A percentile compares a stretch with the other conserved stretches of the same genome.
Evolutionary conservation across 2,797 vertebrate species (phyloP).

Genomic region (Sebastolobus altivelis): DNA sequence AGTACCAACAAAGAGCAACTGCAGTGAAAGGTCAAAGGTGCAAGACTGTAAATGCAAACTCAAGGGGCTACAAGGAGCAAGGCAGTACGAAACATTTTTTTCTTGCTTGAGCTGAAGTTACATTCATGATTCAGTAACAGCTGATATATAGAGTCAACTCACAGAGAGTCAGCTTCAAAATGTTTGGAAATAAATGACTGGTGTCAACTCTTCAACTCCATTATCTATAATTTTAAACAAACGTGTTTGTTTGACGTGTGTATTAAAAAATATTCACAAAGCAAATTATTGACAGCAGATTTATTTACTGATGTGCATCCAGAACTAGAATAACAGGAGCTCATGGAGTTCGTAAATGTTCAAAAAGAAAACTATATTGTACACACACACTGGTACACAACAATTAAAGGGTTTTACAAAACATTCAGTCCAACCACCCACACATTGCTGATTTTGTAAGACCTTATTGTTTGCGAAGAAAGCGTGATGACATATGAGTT

Average conservation of each 20-base stretch:
- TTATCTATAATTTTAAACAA: background rate
- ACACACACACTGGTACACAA: background rate
- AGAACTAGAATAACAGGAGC: background rate
- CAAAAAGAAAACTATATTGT: background rate
- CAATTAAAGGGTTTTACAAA: background rate
- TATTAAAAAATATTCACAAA: background rate
- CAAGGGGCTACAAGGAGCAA: background rate
- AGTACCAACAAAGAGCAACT: background rate
- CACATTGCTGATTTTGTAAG: background rate
- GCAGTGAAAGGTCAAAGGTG: background rate
- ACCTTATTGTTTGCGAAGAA: constrained; percentile 15
- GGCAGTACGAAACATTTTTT: background rate
- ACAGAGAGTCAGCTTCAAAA: background rate
- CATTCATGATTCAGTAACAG: background rate
- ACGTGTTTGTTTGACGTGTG: background rate
- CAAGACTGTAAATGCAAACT: background rate
- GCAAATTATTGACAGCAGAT: background rate
- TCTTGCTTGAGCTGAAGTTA: background rate
- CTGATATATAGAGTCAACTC: background rate
- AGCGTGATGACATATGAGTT: background rate
- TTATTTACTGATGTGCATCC: background rate
- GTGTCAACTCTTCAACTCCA: background rate
- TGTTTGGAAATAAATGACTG: background rate
- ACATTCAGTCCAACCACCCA: background rate
- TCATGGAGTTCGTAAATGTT: background rate